Conservation (phyloP, 1,140 invertebrate genomes). For the Drosophila novamexicana region DNA sequence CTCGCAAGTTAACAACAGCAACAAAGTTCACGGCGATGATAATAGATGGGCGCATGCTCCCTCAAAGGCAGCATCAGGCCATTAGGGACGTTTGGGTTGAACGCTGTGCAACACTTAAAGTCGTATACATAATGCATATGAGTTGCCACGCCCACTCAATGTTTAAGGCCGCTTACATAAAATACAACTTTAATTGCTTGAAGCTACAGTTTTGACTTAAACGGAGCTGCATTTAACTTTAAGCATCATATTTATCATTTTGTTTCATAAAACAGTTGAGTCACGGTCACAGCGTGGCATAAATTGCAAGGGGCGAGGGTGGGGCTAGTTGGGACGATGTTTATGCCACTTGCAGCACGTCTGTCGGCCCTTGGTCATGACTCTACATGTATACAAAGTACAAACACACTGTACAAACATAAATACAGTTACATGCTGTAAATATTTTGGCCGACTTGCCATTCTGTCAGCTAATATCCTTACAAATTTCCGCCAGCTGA, state of each 20-base stretch:
- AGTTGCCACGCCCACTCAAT: background rate
- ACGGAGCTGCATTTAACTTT: constrained; percentile 15
- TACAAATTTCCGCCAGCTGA: constrained; percentile 50
- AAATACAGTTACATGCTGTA: constrained; percentile 33
- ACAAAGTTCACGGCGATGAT: constrained; percentile 9
- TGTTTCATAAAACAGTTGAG: constrained; percentile 16
- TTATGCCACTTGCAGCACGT: constrained; percentile 29
- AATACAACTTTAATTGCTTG: constrained; percentile 28
- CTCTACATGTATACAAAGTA: constrained; percentile 1
- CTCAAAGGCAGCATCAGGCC: constrained; percentile 12
- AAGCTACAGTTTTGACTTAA: constrained; percentile 26
- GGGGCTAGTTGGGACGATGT: constrained; percentile 1
- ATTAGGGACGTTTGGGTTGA: constrained; percentile 18
- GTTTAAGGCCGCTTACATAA: background rate
- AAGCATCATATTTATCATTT: constrained; percentile 29
- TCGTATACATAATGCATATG: constrained; percentile 42
- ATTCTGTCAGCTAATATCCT: constrained; percentile 47
- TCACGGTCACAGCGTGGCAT: constrained; percentile 16
- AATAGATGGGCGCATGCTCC: constrained; percentile 1
- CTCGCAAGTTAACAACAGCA: constrained; percentile 1
- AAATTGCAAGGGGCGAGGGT: background rate
- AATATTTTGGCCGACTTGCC: constrained; percentile 40
- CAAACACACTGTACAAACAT: constrained; percentile 12
- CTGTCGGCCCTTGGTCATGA: constrained; percentile 15
- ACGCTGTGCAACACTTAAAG: constrained; percentile 28